Evolutionary conservation across 1,140 invertebrate species (phyloP).

Genomic region (Neodiprion fabricii): DNA sequence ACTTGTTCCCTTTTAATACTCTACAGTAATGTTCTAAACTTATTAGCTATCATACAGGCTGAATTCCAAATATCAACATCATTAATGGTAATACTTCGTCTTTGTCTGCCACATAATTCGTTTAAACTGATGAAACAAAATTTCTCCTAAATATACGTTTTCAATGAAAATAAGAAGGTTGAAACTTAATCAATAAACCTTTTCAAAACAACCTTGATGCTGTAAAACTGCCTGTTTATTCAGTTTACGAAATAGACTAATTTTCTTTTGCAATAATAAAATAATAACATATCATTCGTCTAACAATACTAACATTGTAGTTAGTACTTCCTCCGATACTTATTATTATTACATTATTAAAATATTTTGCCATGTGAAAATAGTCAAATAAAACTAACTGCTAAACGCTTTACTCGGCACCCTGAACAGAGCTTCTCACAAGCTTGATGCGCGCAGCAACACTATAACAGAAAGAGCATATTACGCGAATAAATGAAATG

Average conservation of each 20-base stretch:
- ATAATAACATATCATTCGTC: slow-evolving; percentile 47
- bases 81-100: neutral
- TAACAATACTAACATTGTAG: slow-evolving; percentile 55
- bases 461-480: slow-evolving; percentile 13
- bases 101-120: neutral
- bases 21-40: no score
- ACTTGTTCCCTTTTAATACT: no score
- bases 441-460: slow-evolving; percentile 57
- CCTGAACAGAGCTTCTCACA: slow-evolving; percentile 57
- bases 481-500: neutral
- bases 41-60: no score
- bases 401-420: slow-evolving; percentile 55
- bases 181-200: neutral
- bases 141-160: neutral
- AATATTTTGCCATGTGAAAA: slow-evolving; percentile 11
- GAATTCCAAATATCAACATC: no score
- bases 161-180: neutral
- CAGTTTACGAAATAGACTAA: slow-evolving; percentile 16
- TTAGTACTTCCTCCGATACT: slow-evolving; percentile 42
- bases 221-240: slow-evolving; percentile 8
- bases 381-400: slow-evolving; percentile 42
- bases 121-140: neutral
- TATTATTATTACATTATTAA: slow-evolving; percentile 21
- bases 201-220: neutral
- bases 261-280: slow-evolving; percentile 20